Evolutionary conservation across 2,888 invertebrate species (phyloP).

Genomic region (Leucoptera coffeella): DNA sequence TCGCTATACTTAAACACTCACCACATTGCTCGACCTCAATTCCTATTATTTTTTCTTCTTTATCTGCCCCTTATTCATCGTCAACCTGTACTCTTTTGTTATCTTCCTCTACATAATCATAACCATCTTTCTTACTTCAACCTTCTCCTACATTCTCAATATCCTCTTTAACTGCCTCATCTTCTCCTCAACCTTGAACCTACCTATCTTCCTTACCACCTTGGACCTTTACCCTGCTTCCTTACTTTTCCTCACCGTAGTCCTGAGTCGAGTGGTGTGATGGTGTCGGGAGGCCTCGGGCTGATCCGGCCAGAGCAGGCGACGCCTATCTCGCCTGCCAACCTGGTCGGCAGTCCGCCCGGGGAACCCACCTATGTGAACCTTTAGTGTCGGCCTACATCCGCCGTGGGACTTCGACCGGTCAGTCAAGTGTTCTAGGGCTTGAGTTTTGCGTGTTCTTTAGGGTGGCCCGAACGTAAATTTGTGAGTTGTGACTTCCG

Average conservation of each 20-base stretch:
- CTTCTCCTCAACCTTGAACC: no score
- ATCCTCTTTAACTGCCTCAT: no score
- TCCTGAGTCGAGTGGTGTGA: slow-evolving; percentile 54
- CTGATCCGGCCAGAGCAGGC: slow-evolving; percentile 50
- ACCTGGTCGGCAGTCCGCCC: slow-evolving; percentile 56
- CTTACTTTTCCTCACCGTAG: slow-evolving; percentile 13
- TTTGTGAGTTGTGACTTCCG: no score
- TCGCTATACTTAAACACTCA: no score
- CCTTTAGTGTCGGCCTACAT: slow-evolving; percentile 67
- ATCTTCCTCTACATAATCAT: no score
- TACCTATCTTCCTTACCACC: no score
- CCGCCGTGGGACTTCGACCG: slow-evolving; percentile 27
- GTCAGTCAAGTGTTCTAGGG: no score
- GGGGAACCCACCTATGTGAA: slow-evolving; percentile 92
- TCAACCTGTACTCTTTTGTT: no score
- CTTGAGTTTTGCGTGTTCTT: no score
- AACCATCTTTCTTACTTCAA: slow-evolving; percentile 6
- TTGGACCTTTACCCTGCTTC: not conserved
- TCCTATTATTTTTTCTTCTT: no score
- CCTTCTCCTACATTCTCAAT: not conserved
- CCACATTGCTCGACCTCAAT: not conserved
- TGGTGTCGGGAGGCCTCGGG: slow-evolving; percentile 42
- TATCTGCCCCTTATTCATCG: no score
- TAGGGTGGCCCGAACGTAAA: no score
- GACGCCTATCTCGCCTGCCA: slow-evolving; percentile 34